Evolutionary conservation across 2,113 vertebrate genomes (phyloP).

Genomic region (Herpailurus yagouaroundi): DNA sequence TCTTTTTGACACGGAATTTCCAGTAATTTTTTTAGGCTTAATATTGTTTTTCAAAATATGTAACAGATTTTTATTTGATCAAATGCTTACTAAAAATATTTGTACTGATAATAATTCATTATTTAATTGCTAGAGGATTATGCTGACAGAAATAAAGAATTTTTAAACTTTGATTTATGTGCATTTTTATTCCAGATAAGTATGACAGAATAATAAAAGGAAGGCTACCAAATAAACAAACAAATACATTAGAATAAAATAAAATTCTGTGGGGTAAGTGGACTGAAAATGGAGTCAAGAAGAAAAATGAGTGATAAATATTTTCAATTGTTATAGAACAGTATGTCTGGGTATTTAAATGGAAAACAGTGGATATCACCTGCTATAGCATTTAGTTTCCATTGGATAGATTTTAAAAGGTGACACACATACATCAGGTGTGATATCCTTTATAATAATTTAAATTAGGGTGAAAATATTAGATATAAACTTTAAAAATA

Average conservation of each 20-base stretch:
- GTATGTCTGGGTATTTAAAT: background rate
- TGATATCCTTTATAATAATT: background rate
- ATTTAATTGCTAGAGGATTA: background rate
- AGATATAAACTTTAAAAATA: background rate
- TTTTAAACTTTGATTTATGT: background rate
- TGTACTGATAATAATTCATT: background rate
- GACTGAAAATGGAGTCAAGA: background rate
- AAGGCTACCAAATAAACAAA: background rate
- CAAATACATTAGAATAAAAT: background rate
- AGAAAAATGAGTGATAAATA: background rate
- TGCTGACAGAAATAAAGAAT: background rate
- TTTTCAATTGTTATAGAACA: background rate
- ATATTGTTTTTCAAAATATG: background rate
- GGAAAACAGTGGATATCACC: background rate
- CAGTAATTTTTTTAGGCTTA: background rate
- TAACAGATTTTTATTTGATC: background rate
- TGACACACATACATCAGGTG: background rate
- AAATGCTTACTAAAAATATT: background rate
- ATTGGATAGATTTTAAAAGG: background rate
- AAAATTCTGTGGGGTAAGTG: background rate
- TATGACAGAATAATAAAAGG: background rate
- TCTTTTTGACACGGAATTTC: background rate
- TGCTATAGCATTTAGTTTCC: background rate
- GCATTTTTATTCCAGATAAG: background rate
- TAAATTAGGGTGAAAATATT: background rate